Percentiles rank a stretch among this genome's conserved stretches.
Conservation (phyloP, 2,797 vertebrate genomes). For the Smutsia temminckii region DNA sequence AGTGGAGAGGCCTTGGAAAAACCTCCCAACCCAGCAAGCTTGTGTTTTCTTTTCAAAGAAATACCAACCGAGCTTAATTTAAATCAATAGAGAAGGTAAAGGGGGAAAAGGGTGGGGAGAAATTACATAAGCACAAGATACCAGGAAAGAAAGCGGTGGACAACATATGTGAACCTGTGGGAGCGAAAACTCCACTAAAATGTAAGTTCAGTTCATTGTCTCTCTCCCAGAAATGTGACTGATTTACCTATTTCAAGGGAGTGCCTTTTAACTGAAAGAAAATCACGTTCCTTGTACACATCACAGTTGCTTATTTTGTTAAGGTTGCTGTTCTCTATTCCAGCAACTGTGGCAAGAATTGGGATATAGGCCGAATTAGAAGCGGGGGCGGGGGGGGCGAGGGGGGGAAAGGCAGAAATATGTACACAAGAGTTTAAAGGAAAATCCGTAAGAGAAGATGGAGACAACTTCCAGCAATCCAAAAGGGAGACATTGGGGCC, state of each 20-base stretch:
- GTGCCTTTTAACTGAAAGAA: neutral
- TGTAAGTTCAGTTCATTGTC: neutral
- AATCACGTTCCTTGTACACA: neutral
- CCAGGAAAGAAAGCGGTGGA: constrained; percentile 48
- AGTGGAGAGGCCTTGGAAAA: constrained; percentile 75
- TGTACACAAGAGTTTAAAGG: constrained; percentile 14
- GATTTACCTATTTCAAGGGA: neutral
- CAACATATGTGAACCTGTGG: constrained; percentile 44
- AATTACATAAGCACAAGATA: constrained; percentile 52
- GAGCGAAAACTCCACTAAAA: neutral
- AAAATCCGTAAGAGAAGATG: constrained; percentile 28
- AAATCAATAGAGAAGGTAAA: constrained; percentile 68
- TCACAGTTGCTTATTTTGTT: neutral
- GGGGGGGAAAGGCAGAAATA: neutral
- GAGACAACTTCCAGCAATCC: neutral
- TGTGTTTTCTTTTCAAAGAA: constrained; percentile 73
- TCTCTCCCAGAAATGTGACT: neutral
- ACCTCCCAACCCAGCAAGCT: constrained; percentile 61
- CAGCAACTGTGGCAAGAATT: neutral
- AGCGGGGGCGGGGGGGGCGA: rapidly evolving
- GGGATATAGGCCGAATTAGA: neutral
- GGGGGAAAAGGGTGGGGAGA: rapidly evolving
- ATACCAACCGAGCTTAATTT: constrained; percentile 72
- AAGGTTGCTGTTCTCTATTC: neutral
- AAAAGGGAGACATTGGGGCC: constrained; percentile 50